Evolutionary conservation across 2,797 vertebrate species (phyloP), one percentile per base, ranked within the genome.

Genomic region (Sebastes vulpes): DNA sequence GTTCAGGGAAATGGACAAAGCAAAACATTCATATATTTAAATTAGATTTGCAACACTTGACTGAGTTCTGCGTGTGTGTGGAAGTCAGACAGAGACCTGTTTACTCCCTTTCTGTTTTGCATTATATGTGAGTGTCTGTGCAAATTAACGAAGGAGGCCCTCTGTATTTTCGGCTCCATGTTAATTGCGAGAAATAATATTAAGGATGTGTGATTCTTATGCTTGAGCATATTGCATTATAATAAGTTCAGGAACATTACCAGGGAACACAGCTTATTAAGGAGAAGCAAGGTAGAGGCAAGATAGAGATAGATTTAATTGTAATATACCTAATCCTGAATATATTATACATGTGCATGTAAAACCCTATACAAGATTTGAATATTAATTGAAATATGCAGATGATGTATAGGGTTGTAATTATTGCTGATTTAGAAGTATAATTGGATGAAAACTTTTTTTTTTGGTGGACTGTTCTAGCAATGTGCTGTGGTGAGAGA

Each of bases 11-110:
- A 95, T 64, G 93, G 93, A 95, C 94, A 94, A 94, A 95, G 93
- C 89, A 86, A 94, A 95, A 95, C 93, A 96, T 95, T 96, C 94
- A 95, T 96, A 95, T 96, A 96, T 96, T 96, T 96, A 96, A 96
- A 96, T 96, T 94, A 94, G 95, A 94, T 96, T 95, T 95, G 95
- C 92, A 95, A 96, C 96, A 96, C 95, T 96, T 93, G 92, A 96
- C 89, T 96, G 95, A 91, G 74, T 95, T 82, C 59, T 9, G 84
- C 69, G 48, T 18, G 75, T 79, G 83, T 42, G 77, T 56, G 83
- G 59, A 61, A 85, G 89, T 90, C 88, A 77, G 89, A 82, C 82
- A 31, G 77, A 87, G 93, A 94, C 93, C 94, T 95, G 93, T 95
- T 94, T 95, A 94, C 93, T 82, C 82, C 75, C 75, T 50, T 26